These are phyloP conservation scores for Passer domesticus DNA, from an alignment of 2,113 vertebrate species.

Conservation along the genomic window DNA sequence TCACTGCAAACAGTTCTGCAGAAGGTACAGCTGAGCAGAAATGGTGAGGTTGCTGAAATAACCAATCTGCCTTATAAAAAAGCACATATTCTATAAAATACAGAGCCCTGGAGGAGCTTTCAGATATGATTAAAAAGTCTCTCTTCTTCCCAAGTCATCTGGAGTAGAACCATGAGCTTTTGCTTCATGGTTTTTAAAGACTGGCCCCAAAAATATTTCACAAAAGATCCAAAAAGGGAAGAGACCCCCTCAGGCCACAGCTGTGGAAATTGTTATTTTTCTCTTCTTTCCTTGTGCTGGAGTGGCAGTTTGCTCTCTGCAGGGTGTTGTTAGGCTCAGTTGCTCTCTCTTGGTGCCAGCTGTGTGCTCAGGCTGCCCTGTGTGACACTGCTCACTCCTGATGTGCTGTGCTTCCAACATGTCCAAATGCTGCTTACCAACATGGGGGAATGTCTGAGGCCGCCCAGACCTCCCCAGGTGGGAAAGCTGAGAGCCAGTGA, in stretches of 20 bases:
- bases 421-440: background rate
- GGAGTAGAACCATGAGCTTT: conserved; percentile 27
- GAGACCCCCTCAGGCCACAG: background rate
- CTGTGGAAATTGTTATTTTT: background rate
- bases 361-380: background rate
- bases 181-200: conserved; percentile 23
- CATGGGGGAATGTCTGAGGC: background rate
- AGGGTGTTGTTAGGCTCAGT: background rate
- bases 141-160: background rate
- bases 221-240: background rate
- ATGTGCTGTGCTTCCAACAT: background rate
- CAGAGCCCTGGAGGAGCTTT: background rate
- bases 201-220: background rate
- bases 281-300: background rate
- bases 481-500: background rate
- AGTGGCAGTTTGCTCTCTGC: background rate
- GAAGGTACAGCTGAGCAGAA: background rate
- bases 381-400: background rate
- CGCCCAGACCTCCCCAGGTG: background rate
- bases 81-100: background rate
- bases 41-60: background rate
- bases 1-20: background rate
- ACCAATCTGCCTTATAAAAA: background rate
- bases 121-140: background rate
- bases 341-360: background rate